Evolutionary conservation across 1,140 invertebrate species (phyloP).

Genomic region (Oncopeltus fasciatus): DNA sequence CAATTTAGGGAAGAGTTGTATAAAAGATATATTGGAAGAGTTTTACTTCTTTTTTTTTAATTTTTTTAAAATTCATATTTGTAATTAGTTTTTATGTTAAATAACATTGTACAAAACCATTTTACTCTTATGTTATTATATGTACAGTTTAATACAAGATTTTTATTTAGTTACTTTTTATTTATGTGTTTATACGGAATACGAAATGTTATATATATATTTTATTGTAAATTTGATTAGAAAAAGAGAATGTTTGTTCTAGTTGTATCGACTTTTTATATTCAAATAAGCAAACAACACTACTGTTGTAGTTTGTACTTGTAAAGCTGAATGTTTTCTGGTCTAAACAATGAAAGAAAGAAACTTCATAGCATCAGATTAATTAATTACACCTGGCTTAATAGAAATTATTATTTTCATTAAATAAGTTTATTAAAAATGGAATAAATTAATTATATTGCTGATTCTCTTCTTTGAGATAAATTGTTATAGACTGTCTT

Average conservation of each 20-base stretch:
- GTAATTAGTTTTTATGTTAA: conserved; percentile 8
- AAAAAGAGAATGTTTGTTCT: conserved; percentile 7
- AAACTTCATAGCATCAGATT: too few relatives aligned
- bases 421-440: neutral
- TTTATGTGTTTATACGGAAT: conserved; percentile 21
- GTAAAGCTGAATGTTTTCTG: conserved; percentile 16
- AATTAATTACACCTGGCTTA: too few relatives aligned
- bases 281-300: neutral
- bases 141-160: conserved; percentile 17
- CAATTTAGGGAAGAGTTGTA: neutral
- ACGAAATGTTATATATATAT: conserved; percentile 19
- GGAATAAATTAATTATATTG: neutral
- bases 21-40: neutral
- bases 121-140: conserved; percentile 12
- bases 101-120: conserved; percentile 20
- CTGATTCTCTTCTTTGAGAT: neutral
- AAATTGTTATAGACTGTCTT: neutral
- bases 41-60: too few relatives aligned
- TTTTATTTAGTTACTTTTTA: conserved; percentile 20
- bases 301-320: neutral
- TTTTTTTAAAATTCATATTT: neutral
- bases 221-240: conserved; percentile 20
- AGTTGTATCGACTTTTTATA: conserved; percentile 3
- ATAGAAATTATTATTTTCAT: neutral
- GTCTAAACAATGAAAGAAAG: neutral